Evolutionary conservation across 2,888 invertebrate genomes (phyloP), one percentile per base, ranked within the genome.

Genomic region (Morpho achilles): DNA sequence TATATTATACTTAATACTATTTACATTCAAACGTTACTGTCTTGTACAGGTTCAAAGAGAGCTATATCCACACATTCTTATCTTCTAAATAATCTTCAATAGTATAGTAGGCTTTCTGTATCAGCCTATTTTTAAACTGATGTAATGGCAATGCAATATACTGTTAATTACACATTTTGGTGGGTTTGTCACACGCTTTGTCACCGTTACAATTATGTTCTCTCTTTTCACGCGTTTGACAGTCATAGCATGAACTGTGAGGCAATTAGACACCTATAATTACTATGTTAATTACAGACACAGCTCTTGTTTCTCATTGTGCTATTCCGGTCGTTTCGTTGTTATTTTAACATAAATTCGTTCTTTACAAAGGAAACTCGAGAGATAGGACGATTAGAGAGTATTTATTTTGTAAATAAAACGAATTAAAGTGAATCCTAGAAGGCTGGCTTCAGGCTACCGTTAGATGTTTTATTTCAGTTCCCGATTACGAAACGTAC

Each of bases 181-280:
- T 32, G 32, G 32, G 32, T 32, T 32, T 2, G 32, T 32, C 32
- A 32, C 32, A 32, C 32, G 32, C 32, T 32, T 32, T 32, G 32
- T 3, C 32, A 32, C 32, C 32, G 32, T 3, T 3, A n/a, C 8
- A 43, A 43, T 43, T 43, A n/a, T 43, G 46, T 41, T 47, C 9
- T 23, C 46, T 53, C 54, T 22, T 45, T 45, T 54, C 23, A 48
- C 23, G 42, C 54, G 48, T 54, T 54, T 54, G 47, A 54, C 81
- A 85, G 82, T 84, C 80, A 77, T 81, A 80, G 76, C 86, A 84
- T 80, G 85, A 84, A 82, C 82, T 79, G 79, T 78, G 78, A 79
- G 80, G 81, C 84, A 87, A 86, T 87, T 87, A 87, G 81, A 82
- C 80, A 81, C 79, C 85, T 86, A 85, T 87, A 87, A 87, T 87